Conservation (phyloP, 2,888 invertebrate species). For the Rosalia funebris region DNA sequence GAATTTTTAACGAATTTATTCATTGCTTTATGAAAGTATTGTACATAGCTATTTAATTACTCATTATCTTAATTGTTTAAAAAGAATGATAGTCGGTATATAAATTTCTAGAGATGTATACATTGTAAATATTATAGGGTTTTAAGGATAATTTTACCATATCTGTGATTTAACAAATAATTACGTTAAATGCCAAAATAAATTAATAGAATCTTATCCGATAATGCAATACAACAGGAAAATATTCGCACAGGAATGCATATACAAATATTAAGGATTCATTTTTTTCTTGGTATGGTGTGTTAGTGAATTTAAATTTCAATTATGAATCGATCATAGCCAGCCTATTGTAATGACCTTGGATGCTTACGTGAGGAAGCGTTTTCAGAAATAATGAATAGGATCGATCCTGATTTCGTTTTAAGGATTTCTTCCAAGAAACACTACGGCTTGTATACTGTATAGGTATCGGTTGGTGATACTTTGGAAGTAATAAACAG, state of each 20-base stretch:
- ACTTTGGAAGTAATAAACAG: not conserved
- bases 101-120: too few relatives aligned
- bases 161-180: too few relatives aligned
- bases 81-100: too few relatives aligned
- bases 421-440: not conserved
- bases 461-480: not conserved
- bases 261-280: not conserved
- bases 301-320: not conserved
- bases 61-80: too few relatives aligned
- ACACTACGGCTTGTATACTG: not conserved
- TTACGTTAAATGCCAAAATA: too few relatives aligned
- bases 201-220: not conserved
- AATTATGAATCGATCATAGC: constrained; percentile 5
- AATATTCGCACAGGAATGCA: too few relatives aligned
- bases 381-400: not conserved
- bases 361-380: not conserved
- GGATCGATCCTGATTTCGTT: not conserved
- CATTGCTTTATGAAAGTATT: too few relatives aligned
- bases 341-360: not conserved
- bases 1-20: too few relatives aligned
- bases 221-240: not conserved
- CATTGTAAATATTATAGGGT: too few relatives aligned
- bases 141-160: too few relatives aligned
- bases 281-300: too few relatives aligned
- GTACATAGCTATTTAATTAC: too few relatives aligned